Base-by-base conservation (phyloP, 2,888 invertebrate genomes). In the Crossocerus cetratus region DNA sequence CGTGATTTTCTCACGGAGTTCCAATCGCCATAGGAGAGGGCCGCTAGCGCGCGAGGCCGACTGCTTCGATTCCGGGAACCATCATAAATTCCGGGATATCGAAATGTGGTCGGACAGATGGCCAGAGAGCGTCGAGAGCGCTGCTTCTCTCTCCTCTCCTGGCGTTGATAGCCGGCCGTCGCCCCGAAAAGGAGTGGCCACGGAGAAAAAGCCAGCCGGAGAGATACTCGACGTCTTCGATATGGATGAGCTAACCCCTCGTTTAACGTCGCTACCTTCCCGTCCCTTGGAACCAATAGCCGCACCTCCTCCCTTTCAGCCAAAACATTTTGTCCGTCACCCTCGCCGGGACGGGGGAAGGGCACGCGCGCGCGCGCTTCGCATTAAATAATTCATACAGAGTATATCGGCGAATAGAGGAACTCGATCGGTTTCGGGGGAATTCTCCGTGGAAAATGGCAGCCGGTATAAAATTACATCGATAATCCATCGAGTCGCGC, bases 51-150 rank as follows among this genome's bases (percentile, higher is more conserved):
- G n/a, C n/a, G n/a, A n/a, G n/a, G n/a, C n/a, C n/a, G n/a, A n/a
- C 32, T 83, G 80, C 74, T 70, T 75, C 69, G 66, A 54, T 32
- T 32, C 32, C 32, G 11, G 32, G 32, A 8, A 32, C 65, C 75
- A 82, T 78, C 81, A 78, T 83, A 83, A 83, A 83, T 83, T 82
- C 70, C 69, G 65, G 65, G 64, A 69, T 67, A 74, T 69, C 65
- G 70, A 75, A 78, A 74, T 75, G 65, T 66, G 61, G 32, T 60
- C 57, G 65, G 77, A 73, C 67, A 72, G 79, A 73, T 74, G 83
- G 63, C 70, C 69, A 78, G 69, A 68, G 57, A 69, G 67, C 57
- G 64, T 67, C 59, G 55, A 55, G 61, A 58, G 67, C 70, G 23
- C 14, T 20, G 59, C 61, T 64, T 58, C 61, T 58, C 67, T 18